Evolutionary conservation across 2,113 vertebrate genomes (phyloP), one percentile per base, ranked within the genome.

Genomic region (Brachirus orientalis): DNA sequence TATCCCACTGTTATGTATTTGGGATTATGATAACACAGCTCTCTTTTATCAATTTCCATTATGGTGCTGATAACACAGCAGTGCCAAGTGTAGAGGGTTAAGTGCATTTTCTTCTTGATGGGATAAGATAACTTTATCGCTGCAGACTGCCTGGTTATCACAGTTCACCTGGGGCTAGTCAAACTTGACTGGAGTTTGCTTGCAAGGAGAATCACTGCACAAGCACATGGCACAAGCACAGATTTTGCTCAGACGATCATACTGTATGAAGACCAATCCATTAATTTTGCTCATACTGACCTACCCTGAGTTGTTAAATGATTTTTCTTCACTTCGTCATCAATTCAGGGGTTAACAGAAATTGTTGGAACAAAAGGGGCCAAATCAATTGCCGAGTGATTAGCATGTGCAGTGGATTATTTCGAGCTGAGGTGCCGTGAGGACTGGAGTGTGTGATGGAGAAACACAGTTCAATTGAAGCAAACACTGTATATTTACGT

Each of bases 21-120:
- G 57, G 77, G 72, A 88, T 90, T 89, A 88, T 87, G 86, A 90
- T 89, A 88, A 89, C 70, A 78, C 58, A 57, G 83, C 77, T 85
- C 62, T 46, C 75, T 85, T 80, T 87, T 88, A 90, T 89, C 84
- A 80, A 71, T 84, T 87, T 85, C 79, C 77, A 85, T 86, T 84
- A 83, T 40, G 65, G 54, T 8, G 59, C 81, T 53, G 90, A 90
- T 89, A 90, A 84, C 78, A 77, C 53, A 45, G 71, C 66, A 41
- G 57, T 68, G 62, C 63, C 78, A 78, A 77, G 88, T 61, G 78
- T 52, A 69, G 76, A 81, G 86, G 86, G 85, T 85, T 89, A 90
- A 86, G 86, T 88, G 86, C 79, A 87, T 88, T 88, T 90, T 79
- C 48, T 37, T 70, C 69, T 63, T 60, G 89, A 89, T 88, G 67